Conservation (phyloP, 2,113 vertebrate species). For the Brevimyrus niger region DNA sequence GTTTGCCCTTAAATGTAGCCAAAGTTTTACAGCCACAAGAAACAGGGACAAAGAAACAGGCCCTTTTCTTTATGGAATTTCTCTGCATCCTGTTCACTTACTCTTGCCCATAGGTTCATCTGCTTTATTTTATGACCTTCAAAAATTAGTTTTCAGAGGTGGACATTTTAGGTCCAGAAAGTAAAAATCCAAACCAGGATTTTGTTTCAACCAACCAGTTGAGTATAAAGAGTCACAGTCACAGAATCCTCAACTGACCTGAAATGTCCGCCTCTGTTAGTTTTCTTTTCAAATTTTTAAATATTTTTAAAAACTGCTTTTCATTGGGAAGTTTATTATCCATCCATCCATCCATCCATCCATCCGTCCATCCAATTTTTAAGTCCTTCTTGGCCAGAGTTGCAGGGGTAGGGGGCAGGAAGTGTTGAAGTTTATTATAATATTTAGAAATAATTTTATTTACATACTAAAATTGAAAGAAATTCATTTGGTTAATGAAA, state of each 20-base stretch:
- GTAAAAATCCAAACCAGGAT: no score
- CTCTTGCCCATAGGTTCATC: background rate
- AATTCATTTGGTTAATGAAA: background rate
- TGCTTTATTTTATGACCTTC: background rate
- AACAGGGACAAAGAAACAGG: background rate
- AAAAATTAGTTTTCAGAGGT: background rate
- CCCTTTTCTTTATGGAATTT: background rate
- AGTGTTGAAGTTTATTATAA: background rate
- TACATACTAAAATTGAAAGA: background rate
- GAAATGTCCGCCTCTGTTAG: no score
- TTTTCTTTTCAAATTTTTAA: background rate
- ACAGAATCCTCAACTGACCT: no score
- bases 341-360: background rate
- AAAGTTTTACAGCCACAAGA: background rate
- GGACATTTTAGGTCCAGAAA: no score
- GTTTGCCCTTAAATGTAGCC: background rate
- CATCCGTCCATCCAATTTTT: background rate
- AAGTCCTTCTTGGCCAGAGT: background rate
- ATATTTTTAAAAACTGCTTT: background rate
- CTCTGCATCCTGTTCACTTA: background rate
- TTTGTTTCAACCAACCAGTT: no score
- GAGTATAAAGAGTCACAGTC: no score
- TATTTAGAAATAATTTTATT: background rate
- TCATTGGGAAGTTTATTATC: background rate
- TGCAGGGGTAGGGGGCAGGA: background rate